These are phyloP conservation scores for Watsonalla cultraria DNA, from an alignment of 2,888 invertebrate genomes.

Conservation along the genomic window DNA sequence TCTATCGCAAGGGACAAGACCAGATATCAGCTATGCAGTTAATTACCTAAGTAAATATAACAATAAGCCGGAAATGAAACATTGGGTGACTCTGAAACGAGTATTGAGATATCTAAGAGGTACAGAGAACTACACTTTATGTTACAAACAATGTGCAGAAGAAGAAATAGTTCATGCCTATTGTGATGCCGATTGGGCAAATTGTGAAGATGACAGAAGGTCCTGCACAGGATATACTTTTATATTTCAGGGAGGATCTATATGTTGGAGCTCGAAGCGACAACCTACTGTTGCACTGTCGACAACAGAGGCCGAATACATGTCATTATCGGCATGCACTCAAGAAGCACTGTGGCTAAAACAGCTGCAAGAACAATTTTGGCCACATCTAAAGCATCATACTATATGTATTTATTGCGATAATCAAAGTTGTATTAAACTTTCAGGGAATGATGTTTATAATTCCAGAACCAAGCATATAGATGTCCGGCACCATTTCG, in stretches of 20 bases:
- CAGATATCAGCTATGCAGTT: slow-evolving; percentile 7
- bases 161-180: slow-evolving; percentile 1
- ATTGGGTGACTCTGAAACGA: slow-evolving; percentile 7
- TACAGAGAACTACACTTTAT: not conserved
- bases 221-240: not conserved
- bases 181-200: slow-evolving; percentile 15
- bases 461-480: not conserved
- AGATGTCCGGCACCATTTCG: too few relatives aligned
- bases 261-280: not conserved
- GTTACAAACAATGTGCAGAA: not conserved
- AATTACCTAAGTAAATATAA: slow-evolving; percentile 9
- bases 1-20: slow-evolving; percentile 8
- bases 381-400: slow-evolving; percentile 4
- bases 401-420: not conserved
- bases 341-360: slow-evolving; percentile 10
- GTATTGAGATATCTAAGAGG: slow-evolving; percentile 7
- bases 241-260: not conserved
- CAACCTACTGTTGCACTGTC: slow-evolving; percentile 9
- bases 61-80: not conserved
- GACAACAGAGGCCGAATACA: slow-evolving; percentile 10
- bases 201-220: not conserved
- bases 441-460: not conserved
- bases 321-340: slow-evolving; percentile 10
- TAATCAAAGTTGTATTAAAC: not conserved
- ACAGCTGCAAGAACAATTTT: slow-evolving; percentile 5